These are phyloP conservation scores for Xyliphius kryptos DNA, from an alignment of 2,113 vertebrate species.

Conservation along the genomic window DNA sequence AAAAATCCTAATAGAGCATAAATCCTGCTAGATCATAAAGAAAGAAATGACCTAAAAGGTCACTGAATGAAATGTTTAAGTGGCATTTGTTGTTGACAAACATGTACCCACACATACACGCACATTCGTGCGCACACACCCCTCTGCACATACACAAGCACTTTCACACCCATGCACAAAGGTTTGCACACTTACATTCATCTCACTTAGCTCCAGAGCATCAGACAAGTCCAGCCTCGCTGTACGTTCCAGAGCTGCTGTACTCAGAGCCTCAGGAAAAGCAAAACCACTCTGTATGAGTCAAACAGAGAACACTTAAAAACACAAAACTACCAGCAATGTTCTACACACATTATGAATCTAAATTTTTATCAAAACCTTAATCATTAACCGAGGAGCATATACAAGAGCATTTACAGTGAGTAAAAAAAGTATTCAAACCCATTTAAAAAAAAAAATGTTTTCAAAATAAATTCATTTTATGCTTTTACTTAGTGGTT, in stretches of 20 bases:
- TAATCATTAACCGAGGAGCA: too few relatives aligned
- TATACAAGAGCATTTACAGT: too few relatives aligned
- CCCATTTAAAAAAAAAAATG: too few relatives aligned
- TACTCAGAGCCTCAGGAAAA: slow-evolving; percentile 1
- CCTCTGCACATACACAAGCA: not conserved
- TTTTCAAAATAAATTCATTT: too few relatives aligned
- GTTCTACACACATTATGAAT: too few relatives aligned
- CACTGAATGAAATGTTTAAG: not conserved
- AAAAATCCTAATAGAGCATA: not conserved
- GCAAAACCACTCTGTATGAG: slow-evolving; percentile 39
- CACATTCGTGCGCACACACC: not conserved
- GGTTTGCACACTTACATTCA: slow-evolving; percentile 54
- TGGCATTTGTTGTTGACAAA: slow-evolving; percentile 3
- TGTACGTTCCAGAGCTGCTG: slow-evolving; percentile 16
- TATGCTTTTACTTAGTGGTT: too few relatives aligned
- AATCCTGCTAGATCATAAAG: not conserved
- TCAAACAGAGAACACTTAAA: slow-evolving; percentile 8
- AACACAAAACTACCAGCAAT: not conserved
- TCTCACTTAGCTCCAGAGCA: slow-evolving; percentile 59
- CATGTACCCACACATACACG: slow-evolving; percentile 24
- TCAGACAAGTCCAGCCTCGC: slow-evolving; percentile 42
- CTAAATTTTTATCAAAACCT: too few relatives aligned
- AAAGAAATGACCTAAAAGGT: slow-evolving; percentile 8
- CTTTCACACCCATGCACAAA: not conserved
- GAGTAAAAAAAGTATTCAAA: too few relatives aligned